Evolutionary conservation across 2,888 invertebrate genomes (phyloP).

Genomic region (Spialia ferax): DNA sequence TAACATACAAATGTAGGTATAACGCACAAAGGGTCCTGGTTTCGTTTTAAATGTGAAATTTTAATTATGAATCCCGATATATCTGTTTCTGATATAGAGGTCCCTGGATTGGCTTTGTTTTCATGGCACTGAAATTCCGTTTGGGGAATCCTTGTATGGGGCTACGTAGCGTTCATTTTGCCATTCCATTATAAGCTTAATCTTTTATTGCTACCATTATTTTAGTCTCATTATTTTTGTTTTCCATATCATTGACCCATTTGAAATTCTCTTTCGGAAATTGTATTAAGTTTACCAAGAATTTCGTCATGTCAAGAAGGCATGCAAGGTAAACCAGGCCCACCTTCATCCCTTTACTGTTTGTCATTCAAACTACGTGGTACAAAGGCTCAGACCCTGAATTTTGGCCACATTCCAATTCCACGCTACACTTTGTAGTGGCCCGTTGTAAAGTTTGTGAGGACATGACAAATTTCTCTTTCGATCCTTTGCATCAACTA

Average conservation of each 20-base stretch:
- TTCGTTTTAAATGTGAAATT: too few species aligned
- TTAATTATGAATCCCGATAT: too few species aligned
- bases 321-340: neutral
- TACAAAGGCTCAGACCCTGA: conserved; percentile 9
- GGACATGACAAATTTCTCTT: conserved; percentile 23
- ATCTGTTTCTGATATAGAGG: too few species aligned
- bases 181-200: neutral
- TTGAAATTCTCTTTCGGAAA: neutral
- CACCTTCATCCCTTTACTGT: conserved; percentile 13
- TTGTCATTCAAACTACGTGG: conserved; percentile 18
- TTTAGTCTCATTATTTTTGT: neutral
- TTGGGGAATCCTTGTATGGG: neutral
- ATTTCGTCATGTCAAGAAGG: neutral
- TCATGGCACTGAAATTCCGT: too few species aligned
- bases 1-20: too few species aligned
- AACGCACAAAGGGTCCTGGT: too few species aligned
- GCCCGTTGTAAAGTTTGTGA: neutral
- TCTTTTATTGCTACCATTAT: neutral
- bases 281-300: conserved; percentile 6
- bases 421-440: conserved; percentile 23
- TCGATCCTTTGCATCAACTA: conserved; percentile 1
- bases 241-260: neutral
- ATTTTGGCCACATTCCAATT: conserved; percentile 29
- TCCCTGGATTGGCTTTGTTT: neutral
- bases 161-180: neutral